phyloP scores from a whole-genome alignment of 2,888 invertebrate species.

The Drosophila anomelani region DNA sequence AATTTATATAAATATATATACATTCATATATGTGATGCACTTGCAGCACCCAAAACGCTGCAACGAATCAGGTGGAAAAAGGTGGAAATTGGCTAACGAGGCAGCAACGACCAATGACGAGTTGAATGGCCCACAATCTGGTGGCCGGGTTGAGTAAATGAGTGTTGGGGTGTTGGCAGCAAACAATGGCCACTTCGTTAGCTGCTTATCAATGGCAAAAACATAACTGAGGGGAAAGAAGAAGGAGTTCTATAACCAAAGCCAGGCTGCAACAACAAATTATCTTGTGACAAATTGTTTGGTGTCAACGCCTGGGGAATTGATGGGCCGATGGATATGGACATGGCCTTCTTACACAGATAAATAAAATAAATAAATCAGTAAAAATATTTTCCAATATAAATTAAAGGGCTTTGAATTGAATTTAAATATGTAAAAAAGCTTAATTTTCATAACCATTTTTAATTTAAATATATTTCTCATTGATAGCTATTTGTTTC shows the following conservation, averaged over 20 bases:
- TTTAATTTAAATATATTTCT: background rate
- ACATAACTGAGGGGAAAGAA: background rate
- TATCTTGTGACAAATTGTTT: conserved; percentile 76
- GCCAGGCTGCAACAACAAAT: conserved; percentile 54
- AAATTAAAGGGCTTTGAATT: too few species aligned
- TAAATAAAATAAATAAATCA: background rate
- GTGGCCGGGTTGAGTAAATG: conserved; percentile 17
- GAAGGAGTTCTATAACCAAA: background rate
- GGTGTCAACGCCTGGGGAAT: conserved; percentile 60
- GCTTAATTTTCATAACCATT: too few species aligned
- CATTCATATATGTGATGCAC: background rate
- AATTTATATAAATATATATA: background rate
- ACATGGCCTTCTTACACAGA: conserved; percentile 5
- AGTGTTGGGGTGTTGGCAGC: conserved; percentile 22
- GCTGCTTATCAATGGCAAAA: conserved; percentile 59
- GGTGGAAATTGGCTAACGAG: conserved; percentile 15
- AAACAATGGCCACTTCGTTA: conserved; percentile 63
- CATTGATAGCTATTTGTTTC: background rate
- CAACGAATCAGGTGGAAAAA: conserved; percentile 38
- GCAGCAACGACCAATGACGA: background rate
- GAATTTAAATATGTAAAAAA: background rate
- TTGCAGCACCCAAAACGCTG: conserved; percentile 64
- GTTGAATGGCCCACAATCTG: conserved; percentile 63
- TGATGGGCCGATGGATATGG: conserved; percentile 30
- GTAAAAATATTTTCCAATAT: background rate